Evolutionary conservation across 2,888 invertebrate species (phyloP).

Genomic region (Drosophila greeni): DNA sequence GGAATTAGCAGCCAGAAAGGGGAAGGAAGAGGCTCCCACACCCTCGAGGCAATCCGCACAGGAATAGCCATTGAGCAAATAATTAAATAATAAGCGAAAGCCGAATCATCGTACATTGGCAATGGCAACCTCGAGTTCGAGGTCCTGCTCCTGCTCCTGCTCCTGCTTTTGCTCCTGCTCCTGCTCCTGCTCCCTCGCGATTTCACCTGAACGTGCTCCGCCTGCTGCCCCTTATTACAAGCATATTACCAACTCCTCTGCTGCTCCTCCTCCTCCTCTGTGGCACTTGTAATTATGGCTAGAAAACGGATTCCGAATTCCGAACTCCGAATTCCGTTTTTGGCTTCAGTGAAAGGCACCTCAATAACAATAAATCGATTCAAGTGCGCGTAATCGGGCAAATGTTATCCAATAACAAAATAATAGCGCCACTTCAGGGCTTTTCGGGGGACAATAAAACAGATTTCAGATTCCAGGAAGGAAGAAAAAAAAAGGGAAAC

Average conservation of each 20-base stretch:
- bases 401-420: slow-evolving; percentile 70
- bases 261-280: neutral
- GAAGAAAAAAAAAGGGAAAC: slow-evolving; percentile 30
- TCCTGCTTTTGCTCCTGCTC: neutral
- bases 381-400: slow-evolving; percentile 69
- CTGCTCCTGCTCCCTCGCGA: slow-evolving; percentile 9
- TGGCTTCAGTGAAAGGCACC: slow-evolving; percentile 16
- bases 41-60: slow-evolving; percentile 38
- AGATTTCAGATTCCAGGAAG: slow-evolving; percentile 16
- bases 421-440: slow-evolving; percentile 50
- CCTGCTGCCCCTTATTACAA: slow-evolving; percentile 2
- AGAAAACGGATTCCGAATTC: slow-evolving; percentile 47
- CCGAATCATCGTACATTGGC: slow-evolving; percentile 49
- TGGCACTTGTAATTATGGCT: slow-evolving; percentile 68
- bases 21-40: neutral
- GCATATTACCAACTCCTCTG: neutral
- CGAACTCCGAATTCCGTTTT: slow-evolving; percentile 5
- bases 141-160: neutral
- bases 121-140: slow-evolving; percentile 35
- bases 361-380: slow-evolving; percentile 71
- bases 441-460: slow-evolving; percentile 20
- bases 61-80: slow-evolving; percentile 66
- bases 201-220: slow-evolving; percentile 49
- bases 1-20: neutral
- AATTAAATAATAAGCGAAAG: slow-evolving; percentile 66